Base-by-base conservation (phyloP, 1,140 invertebrate genomes). In the Drosophila oshimai region DNA sequence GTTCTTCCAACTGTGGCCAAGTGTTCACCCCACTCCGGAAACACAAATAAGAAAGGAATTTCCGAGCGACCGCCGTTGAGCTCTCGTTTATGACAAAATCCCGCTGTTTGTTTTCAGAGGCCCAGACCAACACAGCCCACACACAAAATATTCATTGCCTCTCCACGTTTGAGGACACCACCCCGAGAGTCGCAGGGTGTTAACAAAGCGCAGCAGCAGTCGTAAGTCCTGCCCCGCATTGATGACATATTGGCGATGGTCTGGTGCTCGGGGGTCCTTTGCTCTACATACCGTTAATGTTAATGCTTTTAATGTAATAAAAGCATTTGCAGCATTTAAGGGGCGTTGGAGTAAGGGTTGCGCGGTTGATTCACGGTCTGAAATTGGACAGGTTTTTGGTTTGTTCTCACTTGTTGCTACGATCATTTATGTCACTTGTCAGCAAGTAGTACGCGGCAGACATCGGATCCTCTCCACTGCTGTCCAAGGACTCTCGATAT, bases 261-360 rank as follows among this genome's bases (percentile, higher is more conserved):
- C 24, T 61, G 33, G 34, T 62, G 37, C 36, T 57, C 20, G 31
- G 67, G 54, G 67, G 58, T 75, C 70, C 55, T 79, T 60, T 75
- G 81, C 80, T 75, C 77, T 77, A 87, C 64, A 80, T 83, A 70
- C 60, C 75, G 74, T 88, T 74, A 88, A 88, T 88, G 83, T 87
- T 87, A 87, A 87, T 88, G 83, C 83, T 87, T 87, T 83, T 88
- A 87, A 87, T 87, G 83, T 78, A 88, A 88, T 88, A 88, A 88
- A 86, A 88, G 71, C 84, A 88, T 88, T 88, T 71, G 68, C 72
- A 70, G 51, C 83, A 46, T 87, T 87, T 77, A 81, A 62, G 83
- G 67, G 73, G 75, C 29, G 47, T 47, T 44, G 17, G 5, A 7
- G 10, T 12, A 17, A 12, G 34, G 17, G 17, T 17, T 18, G 34